These are phyloP conservation scores for Agelas oroides DNA, from an alignment of 37 sponge, comb jelly and placozoan genomes.

Conservation along the genomic window DNA sequence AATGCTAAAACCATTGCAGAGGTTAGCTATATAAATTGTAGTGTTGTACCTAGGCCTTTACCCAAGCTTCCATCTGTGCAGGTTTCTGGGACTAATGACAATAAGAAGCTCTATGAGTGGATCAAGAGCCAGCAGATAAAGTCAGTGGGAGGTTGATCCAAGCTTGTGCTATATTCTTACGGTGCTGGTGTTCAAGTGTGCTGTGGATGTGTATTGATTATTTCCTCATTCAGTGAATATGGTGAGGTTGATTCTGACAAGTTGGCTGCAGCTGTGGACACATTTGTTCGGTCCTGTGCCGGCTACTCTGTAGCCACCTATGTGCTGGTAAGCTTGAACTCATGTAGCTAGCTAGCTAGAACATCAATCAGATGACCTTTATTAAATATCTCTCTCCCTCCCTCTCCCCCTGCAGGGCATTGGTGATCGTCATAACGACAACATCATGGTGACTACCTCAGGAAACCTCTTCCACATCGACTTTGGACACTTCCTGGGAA, in stretches of 20 bases:
- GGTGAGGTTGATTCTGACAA: constrained; percentile 61
- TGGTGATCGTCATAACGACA: constrained; percentile 90
- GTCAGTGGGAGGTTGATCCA: constrained; percentile 4
- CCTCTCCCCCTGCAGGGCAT: constrained; percentile 55
- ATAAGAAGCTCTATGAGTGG: constrained; percentile 58
- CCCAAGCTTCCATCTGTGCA: neutral
- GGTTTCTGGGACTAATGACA: constrained; percentile 49
- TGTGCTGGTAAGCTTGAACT: constrained; percentile 58
- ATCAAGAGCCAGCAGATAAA: constrained; percentile 55
- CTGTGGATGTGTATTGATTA: neutral
- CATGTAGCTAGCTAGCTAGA: too few species aligned
- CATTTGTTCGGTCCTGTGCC: constrained; percentile 78
- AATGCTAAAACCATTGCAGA: constrained; percentile 69
- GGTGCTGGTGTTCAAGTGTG: neutral
- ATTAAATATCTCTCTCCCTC: neutral
- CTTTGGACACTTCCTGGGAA: constrained; percentile 93
- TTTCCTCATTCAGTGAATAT: constrained; percentile 23
- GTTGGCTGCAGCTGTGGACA: constrained; percentile 61
- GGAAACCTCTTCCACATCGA: constrained; percentile 93
- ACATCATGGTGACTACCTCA: constrained; percentile 85
- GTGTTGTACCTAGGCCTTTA: too few species aligned
- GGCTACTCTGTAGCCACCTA: constrained; percentile 92
- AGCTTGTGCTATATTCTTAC: neutral
- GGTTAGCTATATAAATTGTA: too few species aligned
- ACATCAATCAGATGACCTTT: too few species aligned